Conservation (phyloP, 2,797 vertebrate species). For the Erpetoichthys calabaricus region DNA sequence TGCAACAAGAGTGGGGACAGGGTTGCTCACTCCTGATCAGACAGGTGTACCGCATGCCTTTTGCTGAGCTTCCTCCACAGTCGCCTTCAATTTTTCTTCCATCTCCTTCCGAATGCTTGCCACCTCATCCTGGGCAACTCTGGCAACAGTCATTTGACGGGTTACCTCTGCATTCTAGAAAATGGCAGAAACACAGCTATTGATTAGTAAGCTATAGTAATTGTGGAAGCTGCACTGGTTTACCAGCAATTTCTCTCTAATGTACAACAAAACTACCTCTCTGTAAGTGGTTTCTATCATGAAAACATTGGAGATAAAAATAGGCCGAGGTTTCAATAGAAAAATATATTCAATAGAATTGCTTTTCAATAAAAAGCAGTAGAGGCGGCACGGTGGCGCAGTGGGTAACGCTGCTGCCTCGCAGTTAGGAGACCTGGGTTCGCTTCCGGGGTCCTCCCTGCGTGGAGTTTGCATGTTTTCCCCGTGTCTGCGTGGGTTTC, state of each 20-base stretch:
- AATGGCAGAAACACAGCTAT: conserved; percentile 9
- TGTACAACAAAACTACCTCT: not conserved
- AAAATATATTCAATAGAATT: too few relatives aligned
- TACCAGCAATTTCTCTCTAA: too few relatives aligned
- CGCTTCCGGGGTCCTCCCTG: too few relatives aligned
- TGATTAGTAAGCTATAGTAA: not conserved
- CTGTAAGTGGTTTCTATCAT: not conserved
- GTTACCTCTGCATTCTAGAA: conserved; percentile 87
- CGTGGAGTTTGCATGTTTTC: too few relatives aligned
- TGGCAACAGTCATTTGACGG: conserved; percentile 75
- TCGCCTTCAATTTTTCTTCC: conserved; percentile 65
- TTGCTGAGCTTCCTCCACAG: conserved; percentile 60
- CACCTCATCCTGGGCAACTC: conserved; percentile 72
- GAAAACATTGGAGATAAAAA: too few relatives aligned
- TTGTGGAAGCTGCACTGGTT: not conserved
- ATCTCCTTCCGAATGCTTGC: conserved; percentile 74
- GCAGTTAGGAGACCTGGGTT: too few relatives aligned
- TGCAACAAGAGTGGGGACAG: not conserved
- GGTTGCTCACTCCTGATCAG: not conserved
- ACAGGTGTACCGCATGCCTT: conserved; percentile 42
- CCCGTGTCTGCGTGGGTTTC: too few relatives aligned
- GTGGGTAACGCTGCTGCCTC: too few relatives aligned
- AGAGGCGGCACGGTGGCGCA: too few relatives aligned
- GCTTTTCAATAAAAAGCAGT: too few relatives aligned
- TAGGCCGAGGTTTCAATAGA: too few relatives aligned